phyloP scores from a whole-genome alignment of 2,888 invertebrate species.

The Mesoligia furuncula region DNA sequence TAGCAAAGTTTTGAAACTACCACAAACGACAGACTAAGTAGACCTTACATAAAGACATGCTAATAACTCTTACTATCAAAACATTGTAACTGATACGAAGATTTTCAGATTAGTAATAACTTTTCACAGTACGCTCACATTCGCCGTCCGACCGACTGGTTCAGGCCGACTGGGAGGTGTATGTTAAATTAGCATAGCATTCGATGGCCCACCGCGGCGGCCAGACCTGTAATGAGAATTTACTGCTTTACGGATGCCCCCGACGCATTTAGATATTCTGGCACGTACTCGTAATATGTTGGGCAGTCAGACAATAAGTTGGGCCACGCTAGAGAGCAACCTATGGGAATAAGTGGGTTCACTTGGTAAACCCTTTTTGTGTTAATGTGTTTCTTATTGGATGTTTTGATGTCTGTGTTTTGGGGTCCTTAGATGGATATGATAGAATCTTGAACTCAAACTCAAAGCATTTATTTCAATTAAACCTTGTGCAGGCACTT shows the following conservation, averaged over 20 bases:
- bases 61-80: neutral
- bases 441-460: neutral
- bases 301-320: constrained; percentile 59
- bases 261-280: constrained; percentile 70
- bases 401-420: constrained; percentile 3
- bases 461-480: too few relatives aligned
- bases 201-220: constrained; percentile 76
- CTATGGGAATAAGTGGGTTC: constrained; percentile 48
- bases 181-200: constrained; percentile 85
- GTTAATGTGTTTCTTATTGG: constrained; percentile 47
- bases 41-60: neutral
- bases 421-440: neutral
- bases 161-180: constrained; percentile 69
- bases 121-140: constrained; percentile 40
- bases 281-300: constrained; percentile 67
- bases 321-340: constrained; percentile 37
- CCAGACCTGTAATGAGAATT: constrained; percentile 79
- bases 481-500: too few relatives aligned
- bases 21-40: neutral
- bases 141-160: constrained; percentile 25
- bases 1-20: neutral
- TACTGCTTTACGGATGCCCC: constrained; percentile 74
- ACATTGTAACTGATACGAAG: constrained; percentile 2
- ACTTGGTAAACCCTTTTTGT: constrained; percentile 31
- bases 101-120: constrained; percentile 19